Evolutionary conservation across 2,888 invertebrate genomes (phyloP).

Genomic region (Drosophila mayaguana): DNA sequence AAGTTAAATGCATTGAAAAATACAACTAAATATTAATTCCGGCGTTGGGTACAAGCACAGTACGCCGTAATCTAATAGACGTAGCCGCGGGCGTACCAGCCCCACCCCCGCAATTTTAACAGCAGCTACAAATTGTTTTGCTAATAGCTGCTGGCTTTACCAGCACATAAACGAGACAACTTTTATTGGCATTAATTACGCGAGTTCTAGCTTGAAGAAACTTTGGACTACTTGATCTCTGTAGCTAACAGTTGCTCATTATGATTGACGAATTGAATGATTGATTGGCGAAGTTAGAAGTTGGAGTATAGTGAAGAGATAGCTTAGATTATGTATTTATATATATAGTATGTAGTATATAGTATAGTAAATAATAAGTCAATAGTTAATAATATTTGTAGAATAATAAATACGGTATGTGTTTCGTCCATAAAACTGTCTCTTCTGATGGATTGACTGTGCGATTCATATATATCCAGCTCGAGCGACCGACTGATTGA

Average conservation of each 20-base stretch:
- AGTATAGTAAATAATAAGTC: too few relatives aligned
- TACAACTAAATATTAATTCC: conserved; percentile 75
- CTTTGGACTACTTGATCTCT: background rate
- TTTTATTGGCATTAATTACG: conserved; percentile 10
- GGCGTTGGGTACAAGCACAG: conserved; percentile 40
- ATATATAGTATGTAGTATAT: too few relatives aligned
- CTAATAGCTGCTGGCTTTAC: conserved; percentile 41
- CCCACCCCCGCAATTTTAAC: conserved; percentile 1
- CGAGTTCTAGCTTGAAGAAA: background rate
- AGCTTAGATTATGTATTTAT: too few relatives aligned
- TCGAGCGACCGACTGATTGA: background rate
- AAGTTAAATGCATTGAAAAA: conserved; percentile 68
- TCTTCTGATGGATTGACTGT: too few relatives aligned
- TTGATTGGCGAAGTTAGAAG: background rate
- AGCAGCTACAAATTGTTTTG: conserved; percentile 43
- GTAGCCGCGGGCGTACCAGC: conserved; percentile 59
- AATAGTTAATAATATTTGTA: too few relatives aligned
- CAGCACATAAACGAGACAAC: conserved; percentile 1
- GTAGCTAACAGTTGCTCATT: background rate
- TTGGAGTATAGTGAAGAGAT: too few relatives aligned
- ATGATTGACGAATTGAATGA: background rate
- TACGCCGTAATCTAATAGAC: conserved; percentile 45
- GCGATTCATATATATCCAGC: background rate
- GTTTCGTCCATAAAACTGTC: too few relatives aligned
- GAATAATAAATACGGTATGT: too few relatives aligned